Evolutionary conservation across 2,113 vertebrate genomes (phyloP), one percentile per base, ranked within the genome.

Genomic region (Amblyopsis rosae): DNA sequence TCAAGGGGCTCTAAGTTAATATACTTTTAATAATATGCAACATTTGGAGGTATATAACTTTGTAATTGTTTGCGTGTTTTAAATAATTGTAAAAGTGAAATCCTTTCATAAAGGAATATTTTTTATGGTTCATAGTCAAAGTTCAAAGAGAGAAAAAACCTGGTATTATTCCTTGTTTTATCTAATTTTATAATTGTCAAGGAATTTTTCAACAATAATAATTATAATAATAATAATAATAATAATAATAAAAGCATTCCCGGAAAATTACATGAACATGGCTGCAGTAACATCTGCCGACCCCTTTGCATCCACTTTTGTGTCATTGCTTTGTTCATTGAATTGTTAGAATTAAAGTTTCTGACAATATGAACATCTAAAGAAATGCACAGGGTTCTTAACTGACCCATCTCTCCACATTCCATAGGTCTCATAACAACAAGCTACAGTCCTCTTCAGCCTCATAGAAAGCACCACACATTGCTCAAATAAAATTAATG

Each of bases 391-490:
- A 94, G 92, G 89, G 87, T 93, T 91, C 92, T 95, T 92, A 96
- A 93, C 92, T 94, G 86, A 94, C 91, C 90, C 82, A 91, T 94
- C 90, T 96, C 92, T 96, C 91, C 94, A 83, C 93, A 92, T 90
- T 93, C 94, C 94, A 86, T 95, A 98, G 98, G 96, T 98, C 98
- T 94, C 96, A 99, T 95, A 98, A 96, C 96, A 98, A 99, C 96
- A 98, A 98, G 94, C 96, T 97, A 90, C 96, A 98, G 92, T 95
- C 84, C 76, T 83, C 96, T 89, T 90, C 96, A 92, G 93, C 95
- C 93, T 96, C 96, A 93, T 99, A 98, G 93, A 95, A 91, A 91
- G 89, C 93, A 88, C 88, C 67, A 69, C 93, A 90, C 87, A 87
- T 92, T 92, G 89, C 82, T 87, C 67, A 53, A 70, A 87, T 67